A percentile compares a stretch with the other conserved stretches of the same genome.
Evolutionary conservation across 2,888 invertebrate genomes (phyloP).

Genomic region (Ormia ochracea): DNA sequence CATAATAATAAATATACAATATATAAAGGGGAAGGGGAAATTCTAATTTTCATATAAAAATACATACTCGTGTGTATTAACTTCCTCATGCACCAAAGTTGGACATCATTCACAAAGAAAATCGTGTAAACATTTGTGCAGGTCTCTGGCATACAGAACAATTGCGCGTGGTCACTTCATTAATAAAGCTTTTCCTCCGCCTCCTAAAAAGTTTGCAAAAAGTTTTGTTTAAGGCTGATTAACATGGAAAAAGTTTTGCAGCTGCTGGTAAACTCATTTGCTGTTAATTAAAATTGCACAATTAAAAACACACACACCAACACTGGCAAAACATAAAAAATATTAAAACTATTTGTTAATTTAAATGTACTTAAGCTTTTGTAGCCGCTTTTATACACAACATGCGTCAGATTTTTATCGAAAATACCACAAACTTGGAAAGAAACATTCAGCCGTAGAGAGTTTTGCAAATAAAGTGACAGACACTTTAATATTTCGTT

Average conservation of each 20-base stretch:
- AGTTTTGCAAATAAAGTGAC: not conserved
- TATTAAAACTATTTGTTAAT: conserved; percentile 5
- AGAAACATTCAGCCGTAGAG: conserved; percentile 5
- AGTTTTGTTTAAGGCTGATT: not conserved
- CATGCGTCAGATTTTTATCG: conserved; percentile 35
- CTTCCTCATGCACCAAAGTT: too few species aligned
- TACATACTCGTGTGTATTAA: too few species aligned
- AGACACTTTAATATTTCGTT: conserved; percentile 1
- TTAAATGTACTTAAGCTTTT: conserved; percentile 21
- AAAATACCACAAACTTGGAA: conserved; percentile 16
- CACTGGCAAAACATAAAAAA: not conserved
- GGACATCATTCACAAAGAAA: too few species aligned
- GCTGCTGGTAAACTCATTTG: not conserved
- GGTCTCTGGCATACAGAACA: not conserved
- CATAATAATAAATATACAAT: too few species aligned
- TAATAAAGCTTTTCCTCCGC: not conserved
- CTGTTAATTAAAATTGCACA: conserved; percentile 26
- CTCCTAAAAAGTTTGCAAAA: conserved; percentile 8
- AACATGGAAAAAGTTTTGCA: not conserved
- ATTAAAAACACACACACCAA: not conserved
- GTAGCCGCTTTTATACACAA: conserved; percentile 21
- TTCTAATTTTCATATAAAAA: too few species aligned
- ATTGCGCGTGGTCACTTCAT: not conserved
- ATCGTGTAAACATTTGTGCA: too few species aligned
- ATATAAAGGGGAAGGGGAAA: too few species aligned